Evolutionary conservation across 2,888 invertebrate genomes (phyloP), one percentile per base, ranked within the genome.

Genomic region (Noctua pronuba): DNA sequence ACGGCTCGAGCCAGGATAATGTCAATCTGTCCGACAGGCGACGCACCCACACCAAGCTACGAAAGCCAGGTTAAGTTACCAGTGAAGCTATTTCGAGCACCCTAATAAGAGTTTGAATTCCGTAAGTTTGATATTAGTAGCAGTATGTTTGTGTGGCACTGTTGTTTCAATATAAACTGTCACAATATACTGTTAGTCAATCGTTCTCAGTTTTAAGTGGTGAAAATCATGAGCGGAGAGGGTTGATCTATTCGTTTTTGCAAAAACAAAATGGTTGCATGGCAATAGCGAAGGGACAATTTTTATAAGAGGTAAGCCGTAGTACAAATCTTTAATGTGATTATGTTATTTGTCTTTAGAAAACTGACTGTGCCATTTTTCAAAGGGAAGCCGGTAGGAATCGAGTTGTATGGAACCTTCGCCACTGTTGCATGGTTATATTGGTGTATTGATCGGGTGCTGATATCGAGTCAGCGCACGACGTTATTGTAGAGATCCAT

Each of bases 1-100:
- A 88, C 77, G 78, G 84, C 85, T 83, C 79, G 74, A 80, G 82
- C 80, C 65, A 82, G 91, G 88, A 90, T 91, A 91, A 91, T 90
- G 91, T 90, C 91, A 91, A 82, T 85, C 88, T 84, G 80, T 77
- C 78, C 31, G 89, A 87, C 89, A 75, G 73, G 79, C 68, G 76
- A 77, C 76, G 79, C 79, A 76, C 84, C 78, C 72, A 86, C 85
- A 84, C 84, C 68, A 66, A 67, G 73, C 65, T 49, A 80, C 81
- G 64, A 85, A 88, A 86, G 80, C 84, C 82, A 79, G 74, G 76
- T 86, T 78, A 79, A 74, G 74, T 82, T 83, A 67, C 80, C 81
- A 78, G 70, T 46, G 44, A 35, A 66, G 65, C 44, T 80, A 74
- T 79, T 80, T 79, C 62, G 68, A 75, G 66, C 58, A 79, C 67